phyloP scores from a whole-genome alignment of 2,797 vertebrate species.

The Hoplostethus mediterraneus region DNA sequence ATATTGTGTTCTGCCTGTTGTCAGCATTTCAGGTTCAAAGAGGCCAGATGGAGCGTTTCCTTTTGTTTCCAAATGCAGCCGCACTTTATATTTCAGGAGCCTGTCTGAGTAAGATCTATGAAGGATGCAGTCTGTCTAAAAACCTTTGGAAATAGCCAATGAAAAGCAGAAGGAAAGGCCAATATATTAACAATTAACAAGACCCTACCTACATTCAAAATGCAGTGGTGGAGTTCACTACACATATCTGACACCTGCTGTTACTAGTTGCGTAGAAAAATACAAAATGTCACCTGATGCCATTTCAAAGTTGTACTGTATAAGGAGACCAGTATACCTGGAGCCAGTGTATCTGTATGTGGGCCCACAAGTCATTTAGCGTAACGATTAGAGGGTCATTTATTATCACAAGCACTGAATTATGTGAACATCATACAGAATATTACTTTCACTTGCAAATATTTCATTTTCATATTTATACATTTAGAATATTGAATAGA shows the following conservation, averaged over 20 bases:
- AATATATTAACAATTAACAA: conserved; percentile 59
- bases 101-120: conserved; percentile 4
- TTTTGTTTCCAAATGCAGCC: not conserved
- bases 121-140: conserved; percentile 3
- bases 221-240: conserved; percentile 30
- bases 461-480: no score
- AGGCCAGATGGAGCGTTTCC: no score
- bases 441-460: no score
- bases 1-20: not conserved
- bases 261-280: not conserved
- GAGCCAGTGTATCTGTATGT: not conserved
- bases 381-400: no score
- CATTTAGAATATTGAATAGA: no score
- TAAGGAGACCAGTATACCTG: not conserved
- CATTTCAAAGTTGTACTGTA: not conserved
- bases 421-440: no score
- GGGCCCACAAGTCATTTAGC: not conserved
- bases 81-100: not conserved
- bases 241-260: not conserved
- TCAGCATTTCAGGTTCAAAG: no score
- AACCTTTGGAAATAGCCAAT: conserved; percentile 22
- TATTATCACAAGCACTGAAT: no score
- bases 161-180: conserved; percentile 9
- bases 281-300: not conserved
- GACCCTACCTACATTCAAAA: conserved; percentile 8